phyloP scores from a whole-genome alignment of 2,113 vertebrate genomes.

The Burhinus oedicnemus region DNA sequence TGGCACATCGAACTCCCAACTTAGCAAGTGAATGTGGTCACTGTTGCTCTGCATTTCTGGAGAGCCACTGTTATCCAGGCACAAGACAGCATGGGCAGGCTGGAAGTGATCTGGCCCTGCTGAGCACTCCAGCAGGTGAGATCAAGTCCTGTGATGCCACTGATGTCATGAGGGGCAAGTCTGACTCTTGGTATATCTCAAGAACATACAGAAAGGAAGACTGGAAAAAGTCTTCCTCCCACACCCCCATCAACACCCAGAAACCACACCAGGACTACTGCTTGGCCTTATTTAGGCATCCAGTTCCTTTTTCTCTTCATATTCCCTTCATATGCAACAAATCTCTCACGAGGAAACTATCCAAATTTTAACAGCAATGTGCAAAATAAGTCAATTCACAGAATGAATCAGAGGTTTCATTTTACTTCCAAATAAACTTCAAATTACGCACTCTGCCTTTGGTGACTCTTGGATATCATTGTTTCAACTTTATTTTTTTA shows the following conservation, averaged over 20 bases:
- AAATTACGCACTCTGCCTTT: fast-evolving
- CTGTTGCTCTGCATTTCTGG: fast-evolving
- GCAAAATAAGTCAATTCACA: neutral
- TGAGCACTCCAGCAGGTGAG: neutral
- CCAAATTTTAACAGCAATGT: neutral
- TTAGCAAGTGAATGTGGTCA: neutral
- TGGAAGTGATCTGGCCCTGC: neutral
- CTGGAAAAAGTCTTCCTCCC: neutral
- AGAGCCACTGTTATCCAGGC: neutral
- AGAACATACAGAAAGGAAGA: neutral
- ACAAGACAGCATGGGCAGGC: neutral
- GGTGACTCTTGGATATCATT: neutral
- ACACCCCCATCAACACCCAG: fast-evolving
- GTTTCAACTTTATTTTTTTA: neutral
- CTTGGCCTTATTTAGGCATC: neutral
- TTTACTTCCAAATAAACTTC: neutral
- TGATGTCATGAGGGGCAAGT: neutral
- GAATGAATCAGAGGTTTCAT: neutral
- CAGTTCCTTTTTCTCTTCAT: neutral
- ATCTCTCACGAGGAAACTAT: neutral
- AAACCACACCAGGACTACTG: neutral
- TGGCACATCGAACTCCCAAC: neutral
- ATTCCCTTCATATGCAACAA: neutral
- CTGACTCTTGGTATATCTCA: neutral
- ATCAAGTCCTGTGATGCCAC: neutral